Evolutionary conservation across 2,113 vertebrate species (phyloP).

Genomic region (Melanerpes formicivorus): DNA sequence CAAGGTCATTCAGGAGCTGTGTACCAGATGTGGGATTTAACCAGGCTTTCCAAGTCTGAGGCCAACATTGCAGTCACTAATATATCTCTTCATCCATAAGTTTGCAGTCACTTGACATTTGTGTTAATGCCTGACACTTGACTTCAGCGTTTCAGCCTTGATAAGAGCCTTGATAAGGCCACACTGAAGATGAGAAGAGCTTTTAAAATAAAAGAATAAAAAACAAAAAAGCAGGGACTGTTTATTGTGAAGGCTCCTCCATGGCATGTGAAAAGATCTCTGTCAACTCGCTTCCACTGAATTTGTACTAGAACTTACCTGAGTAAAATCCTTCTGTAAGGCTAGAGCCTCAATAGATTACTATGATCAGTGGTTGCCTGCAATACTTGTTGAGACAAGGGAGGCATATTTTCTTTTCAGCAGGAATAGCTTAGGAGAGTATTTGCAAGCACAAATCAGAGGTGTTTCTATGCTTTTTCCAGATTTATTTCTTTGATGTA

Average conservation of each 20-base stretch:
- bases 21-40: not conserved
- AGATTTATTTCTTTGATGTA: not conserved
- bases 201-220: not conserved
- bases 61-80: not conserved
- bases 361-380: not conserved
- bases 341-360: not conserved
- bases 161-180: conserved; percentile 52
- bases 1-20: not conserved
- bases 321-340: not conserved
- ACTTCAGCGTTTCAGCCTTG: conserved; percentile 35
- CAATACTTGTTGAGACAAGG: not conserved
- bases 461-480: not conserved
- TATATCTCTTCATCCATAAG: conserved; percentile 32
- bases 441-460: not conserved
- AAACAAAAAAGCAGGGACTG: not conserved
- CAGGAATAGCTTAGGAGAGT: not conserved
- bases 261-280: not conserved
- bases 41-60: not conserved
- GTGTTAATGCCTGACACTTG: conserved; percentile 41
- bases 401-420: not conserved
- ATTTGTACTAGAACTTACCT: not conserved
- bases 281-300: not conserved
- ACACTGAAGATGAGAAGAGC: not conserved
- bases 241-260: not conserved
- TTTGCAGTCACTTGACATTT: conserved; percentile 56